phyloP scores from a whole-genome alignment of 2,113 vertebrate genomes.

The Aphyosemion australe region DNA sequence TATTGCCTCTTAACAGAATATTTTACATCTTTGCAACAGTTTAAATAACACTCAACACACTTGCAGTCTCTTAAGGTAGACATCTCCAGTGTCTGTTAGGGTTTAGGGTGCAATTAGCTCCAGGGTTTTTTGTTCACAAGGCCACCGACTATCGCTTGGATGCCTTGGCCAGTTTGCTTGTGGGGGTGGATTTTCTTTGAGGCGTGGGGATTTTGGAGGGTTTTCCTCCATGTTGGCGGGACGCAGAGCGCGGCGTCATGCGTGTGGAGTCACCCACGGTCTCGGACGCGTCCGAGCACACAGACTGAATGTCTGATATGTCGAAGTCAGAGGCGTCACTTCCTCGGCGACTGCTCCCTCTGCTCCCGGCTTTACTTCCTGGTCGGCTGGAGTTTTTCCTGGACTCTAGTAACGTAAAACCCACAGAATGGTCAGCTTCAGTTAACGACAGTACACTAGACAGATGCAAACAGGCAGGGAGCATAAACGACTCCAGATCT shows the following conservation, averaged over 20 bases:
- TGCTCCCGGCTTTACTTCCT: constrained; percentile 96
- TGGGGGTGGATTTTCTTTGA: constrained; percentile 85
- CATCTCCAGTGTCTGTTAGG: constrained; percentile 70
- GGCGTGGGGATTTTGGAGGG: constrained; percentile 97
- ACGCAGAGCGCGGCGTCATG: constrained; percentile 82
- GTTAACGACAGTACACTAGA: not conserved
- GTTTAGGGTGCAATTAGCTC: constrained; percentile 59
- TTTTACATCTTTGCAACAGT: constrained; percentile 94
- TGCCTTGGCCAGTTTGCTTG: constrained; percentile 88
- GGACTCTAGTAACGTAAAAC: constrained; percentile 72
- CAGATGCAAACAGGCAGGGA: not conserved
- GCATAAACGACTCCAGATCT: not conserved
- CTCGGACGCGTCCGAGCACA: constrained; percentile 92
- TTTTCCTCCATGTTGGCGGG: constrained; percentile 86
- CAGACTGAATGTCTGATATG: constrained; percentile 98
- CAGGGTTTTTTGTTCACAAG: constrained; percentile 53
- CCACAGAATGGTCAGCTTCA: not conserved
- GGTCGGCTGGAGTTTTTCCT: constrained; percentile 87
- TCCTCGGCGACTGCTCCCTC: constrained; percentile 93
- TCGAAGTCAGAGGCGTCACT: constrained; percentile 98
- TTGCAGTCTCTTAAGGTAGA: constrained; percentile 76
- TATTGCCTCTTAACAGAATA: constrained; percentile 93
- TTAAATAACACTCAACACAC: constrained; percentile 88
- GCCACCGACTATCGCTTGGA: constrained; percentile 92
- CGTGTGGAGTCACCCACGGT: constrained; percentile 83